These are phyloP conservation scores for Oryzias woworae DNA, from an alignment of 2,113 vertebrate species.

Conservation along the genomic window DNA sequence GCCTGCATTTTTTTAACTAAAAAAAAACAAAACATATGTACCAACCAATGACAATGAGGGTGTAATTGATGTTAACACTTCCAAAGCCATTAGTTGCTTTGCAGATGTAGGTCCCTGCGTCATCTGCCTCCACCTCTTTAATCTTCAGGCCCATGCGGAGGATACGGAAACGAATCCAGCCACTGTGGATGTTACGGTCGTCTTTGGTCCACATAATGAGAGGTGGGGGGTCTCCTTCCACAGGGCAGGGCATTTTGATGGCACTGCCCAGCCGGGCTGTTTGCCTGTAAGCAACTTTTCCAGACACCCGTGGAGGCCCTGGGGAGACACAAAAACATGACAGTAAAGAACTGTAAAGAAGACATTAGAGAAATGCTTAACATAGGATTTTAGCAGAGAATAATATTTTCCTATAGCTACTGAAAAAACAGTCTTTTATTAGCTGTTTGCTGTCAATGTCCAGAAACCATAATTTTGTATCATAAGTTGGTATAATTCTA, in stretches of 20 bases:
- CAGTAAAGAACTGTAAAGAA: no score
- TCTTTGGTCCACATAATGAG: constrained; percentile 99
- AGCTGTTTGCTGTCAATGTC: no score
- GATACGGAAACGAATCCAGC: constrained; percentile 93
- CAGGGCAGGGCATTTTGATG: constrained; percentile 91
- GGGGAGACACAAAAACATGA: constrained; percentile 8
- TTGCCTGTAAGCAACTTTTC: constrained; percentile 89
- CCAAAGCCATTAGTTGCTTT: constrained; percentile 98
- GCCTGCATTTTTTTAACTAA: constrained; percentile 10
- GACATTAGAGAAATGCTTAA: no score
- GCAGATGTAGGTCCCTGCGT: constrained; percentile 92
- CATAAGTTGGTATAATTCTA: no score
- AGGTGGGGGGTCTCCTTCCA: constrained; percentile 93
- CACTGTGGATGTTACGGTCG: constrained; percentile 90
- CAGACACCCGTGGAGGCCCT: constrained; percentile 92
- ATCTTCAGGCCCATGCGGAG: constrained; percentile 91
- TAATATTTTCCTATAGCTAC: no score
- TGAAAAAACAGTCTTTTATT: no score
- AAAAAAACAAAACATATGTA: constrained; percentile 16
- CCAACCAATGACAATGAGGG: constrained; percentile 94
- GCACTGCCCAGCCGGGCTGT: constrained; percentile 87
- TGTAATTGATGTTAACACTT: constrained; percentile 97
- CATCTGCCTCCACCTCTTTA: constrained; percentile 91
- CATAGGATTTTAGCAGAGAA: no score
- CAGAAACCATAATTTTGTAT: no score